phyloP scores from a whole-genome alignment of 2,113 vertebrate species.

The Martes martes region DNA sequence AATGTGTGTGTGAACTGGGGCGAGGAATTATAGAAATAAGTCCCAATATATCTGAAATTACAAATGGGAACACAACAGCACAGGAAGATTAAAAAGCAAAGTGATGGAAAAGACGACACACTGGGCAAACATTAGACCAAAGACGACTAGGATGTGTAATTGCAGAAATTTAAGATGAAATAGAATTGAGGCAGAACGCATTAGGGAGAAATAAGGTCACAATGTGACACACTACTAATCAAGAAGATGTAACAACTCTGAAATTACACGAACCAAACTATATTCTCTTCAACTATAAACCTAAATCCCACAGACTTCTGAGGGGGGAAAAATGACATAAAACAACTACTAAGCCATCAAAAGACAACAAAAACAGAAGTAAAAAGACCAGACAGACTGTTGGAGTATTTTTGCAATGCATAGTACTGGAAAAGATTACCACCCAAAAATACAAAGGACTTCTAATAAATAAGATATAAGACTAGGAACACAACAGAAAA shows the following conservation, averaged over 20 bases:
- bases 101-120: not conserved
- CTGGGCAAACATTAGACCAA: not conserved
- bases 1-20: not conserved
- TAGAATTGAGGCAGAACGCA: not conserved
- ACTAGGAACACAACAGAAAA: not conserved
- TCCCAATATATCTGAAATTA: slow-evolving; percentile 2
- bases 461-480: not conserved
- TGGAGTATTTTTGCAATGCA: not conserved
- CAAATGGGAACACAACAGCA: not conserved
- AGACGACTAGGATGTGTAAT: not conserved
- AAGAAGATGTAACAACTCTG: slow-evolving; percentile 1
- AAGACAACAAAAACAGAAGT: not conserved
- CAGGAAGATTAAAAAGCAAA: not conserved
- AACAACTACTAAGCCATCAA: not conserved
- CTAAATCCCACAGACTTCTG: not conserved
- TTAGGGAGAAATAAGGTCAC: not conserved
- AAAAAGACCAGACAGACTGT: not conserved
- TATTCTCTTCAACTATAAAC: not conserved
- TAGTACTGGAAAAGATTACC: not conserved
- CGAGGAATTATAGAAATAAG: not conserved
- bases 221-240: not conserved
- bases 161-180: not conserved
- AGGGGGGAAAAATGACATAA: not conserved
- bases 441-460: not conserved
- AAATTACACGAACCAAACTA: not conserved